A percentile compares a stretch with the other conserved stretches of the same genome.
Evolutionary conservation across 2,797 vertebrate genomes (phyloP).

Genomic region (Ptychobarbus kaznakovi): DNA sequence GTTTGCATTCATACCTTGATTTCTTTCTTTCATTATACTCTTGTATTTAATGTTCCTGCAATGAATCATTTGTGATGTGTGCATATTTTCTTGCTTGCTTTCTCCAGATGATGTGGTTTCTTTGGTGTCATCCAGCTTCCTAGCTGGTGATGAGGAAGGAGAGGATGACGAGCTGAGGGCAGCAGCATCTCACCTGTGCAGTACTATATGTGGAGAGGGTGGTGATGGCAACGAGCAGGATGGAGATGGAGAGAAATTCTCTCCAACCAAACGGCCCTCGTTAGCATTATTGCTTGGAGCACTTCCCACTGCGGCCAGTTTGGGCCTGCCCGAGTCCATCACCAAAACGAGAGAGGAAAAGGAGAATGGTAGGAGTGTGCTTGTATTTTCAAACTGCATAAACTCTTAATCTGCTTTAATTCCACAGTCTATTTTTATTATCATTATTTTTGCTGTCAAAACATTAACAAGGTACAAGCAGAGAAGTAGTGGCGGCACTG

Average conservation of each 20-base stretch:
- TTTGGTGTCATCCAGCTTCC: constrained; percentile 62
- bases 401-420: neutral
- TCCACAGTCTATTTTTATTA: neutral
- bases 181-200: constrained; percentile 88
- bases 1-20: neutral
- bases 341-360: constrained; percentile 75
- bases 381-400: neutral
- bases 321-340: constrained; percentile 88
- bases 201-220: constrained; percentile 75
- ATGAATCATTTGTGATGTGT: neutral
- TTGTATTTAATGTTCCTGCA: neutral
- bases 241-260: constrained; percentile 21
- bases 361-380: constrained; percentile 80
- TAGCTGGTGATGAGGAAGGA: constrained; percentile 72
- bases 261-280: constrained; percentile 73
- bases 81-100: neutral
- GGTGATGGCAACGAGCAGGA: constrained; percentile 50
- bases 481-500: neutral
- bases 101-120: constrained; percentile 67
- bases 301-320: constrained; percentile 87
- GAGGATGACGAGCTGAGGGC: constrained; percentile 88
- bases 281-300: constrained; percentile 88
- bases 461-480: neutral
- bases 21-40: constrained; percentile 24
- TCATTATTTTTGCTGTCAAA: neutral